Conservation (phyloP, 2,888 invertebrate species). For the Nineta flava region DNA sequence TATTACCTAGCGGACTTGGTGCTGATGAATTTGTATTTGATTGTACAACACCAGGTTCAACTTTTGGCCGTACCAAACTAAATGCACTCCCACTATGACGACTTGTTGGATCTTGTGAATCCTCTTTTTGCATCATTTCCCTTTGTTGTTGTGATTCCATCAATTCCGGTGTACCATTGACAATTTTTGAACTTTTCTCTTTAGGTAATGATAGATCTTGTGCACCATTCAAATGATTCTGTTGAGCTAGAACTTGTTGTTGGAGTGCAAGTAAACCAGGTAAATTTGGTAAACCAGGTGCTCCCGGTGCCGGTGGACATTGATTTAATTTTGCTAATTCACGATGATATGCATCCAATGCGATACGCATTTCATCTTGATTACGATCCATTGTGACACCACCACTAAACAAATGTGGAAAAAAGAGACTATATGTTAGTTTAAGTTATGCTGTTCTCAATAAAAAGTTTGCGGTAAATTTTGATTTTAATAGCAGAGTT, state of each 20-base stretch:
- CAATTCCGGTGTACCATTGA: constrained; percentile 43
- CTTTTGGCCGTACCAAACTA: constrained; percentile 72
- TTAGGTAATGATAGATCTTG: constrained; percentile 80
- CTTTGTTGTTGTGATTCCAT: not conserved
- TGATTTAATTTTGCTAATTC: constrained; percentile 81
- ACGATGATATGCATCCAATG: constrained; percentile 81
- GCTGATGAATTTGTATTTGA: constrained; percentile 61
- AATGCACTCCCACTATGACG: constrained; percentile 72
- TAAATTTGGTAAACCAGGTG: constrained; percentile 39
- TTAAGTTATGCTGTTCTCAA: constrained; percentile 36
- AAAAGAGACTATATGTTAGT: constrained; percentile 55
- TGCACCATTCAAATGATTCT: constrained; percentile 27
- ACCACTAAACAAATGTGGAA: constrained; percentile 74
- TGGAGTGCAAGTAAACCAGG: constrained; percentile 58
- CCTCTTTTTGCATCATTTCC: constrained; percentile 33
- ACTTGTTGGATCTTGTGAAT: constrained; percentile 48
- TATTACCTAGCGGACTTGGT: constrained; percentile 70
- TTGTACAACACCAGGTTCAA: constrained; percentile 53
- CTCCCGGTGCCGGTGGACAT: constrained; percentile 26
- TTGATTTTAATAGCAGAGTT: not conserved
- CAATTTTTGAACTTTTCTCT: constrained; percentile 45
- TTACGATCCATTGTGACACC: constrained; percentile 44
- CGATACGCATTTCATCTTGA: constrained; percentile 80
- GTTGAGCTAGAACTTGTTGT: constrained; percentile 44
- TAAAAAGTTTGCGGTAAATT: constrained; percentile 14